phyloP scores from a whole-genome alignment of 2,888 invertebrate genomes.

The Agrypnus murinus region DNA sequence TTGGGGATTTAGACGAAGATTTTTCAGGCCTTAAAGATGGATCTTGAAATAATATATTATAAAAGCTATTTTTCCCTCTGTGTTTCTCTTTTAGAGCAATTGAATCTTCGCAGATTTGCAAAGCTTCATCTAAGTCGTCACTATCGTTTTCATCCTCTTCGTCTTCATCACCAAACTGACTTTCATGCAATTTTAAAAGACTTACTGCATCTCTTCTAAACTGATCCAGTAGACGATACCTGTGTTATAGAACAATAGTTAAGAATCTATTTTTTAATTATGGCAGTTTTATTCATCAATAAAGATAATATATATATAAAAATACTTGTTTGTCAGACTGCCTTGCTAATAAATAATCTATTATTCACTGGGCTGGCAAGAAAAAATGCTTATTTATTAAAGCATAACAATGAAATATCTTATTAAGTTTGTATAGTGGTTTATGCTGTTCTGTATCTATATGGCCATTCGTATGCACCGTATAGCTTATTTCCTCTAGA shows the following conservation, averaged over 20 bases:
- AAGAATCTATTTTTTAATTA: not conserved
- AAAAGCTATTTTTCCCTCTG: slow-evolving; percentile 59
- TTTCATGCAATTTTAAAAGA: slow-evolving; percentile 41
- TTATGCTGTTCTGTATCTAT: too few relatives aligned
- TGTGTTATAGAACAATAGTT: not conserved
- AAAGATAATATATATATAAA: not conserved
- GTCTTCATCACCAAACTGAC: slow-evolving; percentile 41
- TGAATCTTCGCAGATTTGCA: slow-evolving; percentile 61
- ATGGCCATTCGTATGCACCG: too few relatives aligned
- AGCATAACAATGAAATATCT: too few relatives aligned
- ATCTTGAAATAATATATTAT: slow-evolving; percentile 45
- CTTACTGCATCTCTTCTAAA: slow-evolving; percentile 43
- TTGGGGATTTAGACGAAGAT: slow-evolving; percentile 8
- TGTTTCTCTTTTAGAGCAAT: slow-evolving; percentile 68
- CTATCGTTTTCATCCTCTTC: slow-evolving; percentile 60
- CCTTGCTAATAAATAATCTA: too few relatives aligned
- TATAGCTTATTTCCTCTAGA: too few relatives aligned
- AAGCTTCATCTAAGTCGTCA: slow-evolving; percentile 53
- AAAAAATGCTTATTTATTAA: too few relatives aligned
- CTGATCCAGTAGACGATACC: slow-evolving; percentile 40
- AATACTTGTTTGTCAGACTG: too few relatives aligned
- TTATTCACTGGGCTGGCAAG: too few relatives aligned
- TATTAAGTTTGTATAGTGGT: too few relatives aligned
- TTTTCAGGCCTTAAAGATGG: slow-evolving; percentile 39
- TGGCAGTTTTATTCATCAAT: not conserved